These are phyloP conservation scores for Fragum fragum DNA, from an alignment of 2,888 invertebrate species.

Conservation along the genomic window DNA sequence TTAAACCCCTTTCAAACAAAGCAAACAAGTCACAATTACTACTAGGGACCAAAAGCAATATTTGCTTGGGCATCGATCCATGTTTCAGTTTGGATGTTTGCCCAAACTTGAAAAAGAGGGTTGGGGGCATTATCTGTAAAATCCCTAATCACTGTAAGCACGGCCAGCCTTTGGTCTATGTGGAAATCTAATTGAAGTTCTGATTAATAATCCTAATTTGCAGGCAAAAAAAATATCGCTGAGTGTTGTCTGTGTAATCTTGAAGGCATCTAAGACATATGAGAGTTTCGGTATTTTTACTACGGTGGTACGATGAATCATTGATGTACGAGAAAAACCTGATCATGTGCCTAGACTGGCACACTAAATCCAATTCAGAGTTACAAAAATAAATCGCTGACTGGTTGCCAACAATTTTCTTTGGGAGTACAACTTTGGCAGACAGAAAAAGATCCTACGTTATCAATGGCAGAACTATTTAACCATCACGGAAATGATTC, in stretches of 20 bases:
- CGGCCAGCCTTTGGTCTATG: no score
- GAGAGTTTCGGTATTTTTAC: constrained; percentile 20
- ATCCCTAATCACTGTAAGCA: no score
- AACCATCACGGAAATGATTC: no score
- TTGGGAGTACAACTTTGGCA: constrained; percentile 42
- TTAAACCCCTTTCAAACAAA: no score
- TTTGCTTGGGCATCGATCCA: no score
- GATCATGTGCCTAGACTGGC: constrained; percentile 27
- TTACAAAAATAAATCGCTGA: constrained; percentile 39
- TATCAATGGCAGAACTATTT: not conserved
- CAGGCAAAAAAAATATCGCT: constrained; percentile 17
- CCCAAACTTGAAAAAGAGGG: no score
- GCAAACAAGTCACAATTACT: no score
- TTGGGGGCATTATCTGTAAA: no score
- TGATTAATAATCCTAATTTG: constrained; percentile 25
- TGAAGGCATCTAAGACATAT: constrained; percentile 1
- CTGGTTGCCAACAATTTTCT: constrained; percentile 36
- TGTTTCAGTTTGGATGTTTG: no score
- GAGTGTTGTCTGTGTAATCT: constrained; percentile 13
- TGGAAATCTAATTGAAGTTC: not conserved
- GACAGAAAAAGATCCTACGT: not conserved
- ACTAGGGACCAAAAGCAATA: no score
- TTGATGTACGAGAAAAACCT: constrained; percentile 28
- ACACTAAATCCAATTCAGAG: constrained; percentile 29
- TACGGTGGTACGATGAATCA: constrained; percentile 13